Percentiles rank a stretch among this genome's conserved stretches.
These are phyloP conservation scores for Regulus satrapa DNA, from an alignment of 2,113 vertebrate species.

Conservation along the genomic window DNA sequence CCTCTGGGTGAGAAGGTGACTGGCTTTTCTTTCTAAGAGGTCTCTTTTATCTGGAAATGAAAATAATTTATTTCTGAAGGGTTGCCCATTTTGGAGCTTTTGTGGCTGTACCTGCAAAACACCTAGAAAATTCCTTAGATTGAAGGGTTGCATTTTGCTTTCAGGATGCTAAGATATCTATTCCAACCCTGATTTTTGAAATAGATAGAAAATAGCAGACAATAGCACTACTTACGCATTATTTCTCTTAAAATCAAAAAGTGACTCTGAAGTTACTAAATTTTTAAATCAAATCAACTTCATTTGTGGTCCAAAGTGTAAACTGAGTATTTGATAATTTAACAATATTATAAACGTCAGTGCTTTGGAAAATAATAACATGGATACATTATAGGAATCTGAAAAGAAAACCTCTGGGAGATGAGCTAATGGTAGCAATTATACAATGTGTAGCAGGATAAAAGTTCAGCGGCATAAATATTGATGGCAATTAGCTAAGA, in stretches of 20 bases:
- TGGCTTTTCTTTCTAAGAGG: not conserved
- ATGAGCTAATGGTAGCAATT: constrained; percentile 68
- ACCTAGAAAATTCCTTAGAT: not conserved
- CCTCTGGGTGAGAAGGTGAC: not conserved
- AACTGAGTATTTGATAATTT: not conserved
- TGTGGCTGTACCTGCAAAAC: not conserved
- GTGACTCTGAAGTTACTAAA: not conserved
- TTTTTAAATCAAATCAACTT: not conserved
- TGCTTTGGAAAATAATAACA: constrained; percentile 26
- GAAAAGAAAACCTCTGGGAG: constrained; percentile 65
- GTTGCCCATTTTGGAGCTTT: not conserved
- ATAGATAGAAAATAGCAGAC: not conserved
- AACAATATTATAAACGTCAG: constrained; percentile 5
- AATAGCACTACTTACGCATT: not conserved
- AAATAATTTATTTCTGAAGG: not conserved
- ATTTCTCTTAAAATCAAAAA: not conserved
- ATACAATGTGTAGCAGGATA: constrained; percentile 58
- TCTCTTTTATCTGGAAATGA: not conserved
- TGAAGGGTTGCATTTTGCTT: not conserved
- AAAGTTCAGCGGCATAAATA: constrained; percentile 73
- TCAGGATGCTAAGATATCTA: not conserved
- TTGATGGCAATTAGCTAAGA: constrained; percentile 69
- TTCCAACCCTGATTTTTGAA: not conserved
- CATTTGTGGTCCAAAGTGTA: not conserved
- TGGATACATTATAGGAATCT: constrained; percentile 20